Evolutionary conservation across 2,888 invertebrate species (phyloP).

Genomic region (Calephelis perditalis): DNA sequence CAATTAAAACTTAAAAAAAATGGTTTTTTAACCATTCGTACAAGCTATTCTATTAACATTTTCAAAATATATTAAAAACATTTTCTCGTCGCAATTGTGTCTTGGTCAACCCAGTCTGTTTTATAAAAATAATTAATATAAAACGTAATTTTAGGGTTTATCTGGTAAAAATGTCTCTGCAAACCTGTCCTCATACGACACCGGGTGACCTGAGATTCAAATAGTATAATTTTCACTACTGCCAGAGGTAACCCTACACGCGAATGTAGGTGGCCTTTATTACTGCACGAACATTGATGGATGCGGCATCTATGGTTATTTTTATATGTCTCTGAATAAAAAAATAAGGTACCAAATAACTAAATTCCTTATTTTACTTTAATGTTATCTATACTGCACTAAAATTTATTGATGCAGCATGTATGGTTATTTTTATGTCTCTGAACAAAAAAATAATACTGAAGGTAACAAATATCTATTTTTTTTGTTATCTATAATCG

Average conservation of each 20-base stretch:
- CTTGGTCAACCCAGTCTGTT: no score
- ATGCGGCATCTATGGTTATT: slow-evolving; percentile 36
- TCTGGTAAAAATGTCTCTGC: slow-evolving; percentile 22
- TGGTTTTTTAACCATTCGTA: no score
- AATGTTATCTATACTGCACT: slow-evolving; percentile 16
- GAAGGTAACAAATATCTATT: no score
- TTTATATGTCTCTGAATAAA: neutral
- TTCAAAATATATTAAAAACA: no score
- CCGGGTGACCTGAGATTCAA: slow-evolving; percentile 51
- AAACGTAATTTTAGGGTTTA: neutral
- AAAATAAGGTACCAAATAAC: no score
- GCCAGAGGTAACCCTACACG: slow-evolving; percentile 56
- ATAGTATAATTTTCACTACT: slow-evolving; percentile 55
- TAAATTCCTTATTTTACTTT: no score
- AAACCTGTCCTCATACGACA: slow-evolving; percentile 62
- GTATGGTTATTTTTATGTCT: slow-evolving; percentile 3
- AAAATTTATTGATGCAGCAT: slow-evolving; percentile 39
- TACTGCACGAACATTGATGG: slow-evolving; percentile 32
- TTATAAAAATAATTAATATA: no score
- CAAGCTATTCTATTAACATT: no score
- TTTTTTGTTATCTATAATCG: no score
- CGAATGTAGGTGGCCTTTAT: slow-evolving; percentile 56
- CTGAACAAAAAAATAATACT: no score
- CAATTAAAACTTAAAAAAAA: no score
- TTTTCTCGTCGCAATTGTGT: no score